Evolutionary conservation across 2,888 invertebrate species (phyloP).

Genomic region (Scaptomyza polygonia): DNA sequence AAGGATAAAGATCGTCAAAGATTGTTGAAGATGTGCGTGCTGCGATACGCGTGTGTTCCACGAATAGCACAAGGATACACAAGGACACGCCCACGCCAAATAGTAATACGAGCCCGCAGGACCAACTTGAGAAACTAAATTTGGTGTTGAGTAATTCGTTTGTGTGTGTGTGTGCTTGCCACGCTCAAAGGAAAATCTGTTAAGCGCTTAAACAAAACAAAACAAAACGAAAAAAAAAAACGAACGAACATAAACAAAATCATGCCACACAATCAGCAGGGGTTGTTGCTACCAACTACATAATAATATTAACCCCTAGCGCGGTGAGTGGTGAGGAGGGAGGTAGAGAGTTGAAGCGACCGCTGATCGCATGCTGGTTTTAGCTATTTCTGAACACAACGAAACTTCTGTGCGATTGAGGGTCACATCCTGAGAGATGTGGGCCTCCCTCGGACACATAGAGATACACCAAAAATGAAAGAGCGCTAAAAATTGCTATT

Average conservation of each 20-base stretch:
- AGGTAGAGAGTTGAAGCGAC: slow-evolving; percentile 6
- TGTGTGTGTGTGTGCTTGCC: slow-evolving; percentile 25
- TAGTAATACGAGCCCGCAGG: slow-evolving; percentile 64
- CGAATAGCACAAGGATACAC: slow-evolving; percentile 48
- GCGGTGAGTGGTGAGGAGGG: not conserved
- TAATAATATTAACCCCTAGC: slow-evolving; percentile 51
- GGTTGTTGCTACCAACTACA: slow-evolving; percentile 26
- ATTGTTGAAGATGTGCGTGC: slow-evolving; percentile 66
- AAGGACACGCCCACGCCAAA: slow-evolving; percentile 26
- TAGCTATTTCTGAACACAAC: slow-evolving; percentile 31
- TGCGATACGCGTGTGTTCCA: slow-evolving; percentile 75
- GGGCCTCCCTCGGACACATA: slow-evolving; percentile 36
- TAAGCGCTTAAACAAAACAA: slow-evolving; percentile 73
- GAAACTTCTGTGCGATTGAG: no score
- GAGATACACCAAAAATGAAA: no score
- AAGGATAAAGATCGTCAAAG: slow-evolving; percentile 28
- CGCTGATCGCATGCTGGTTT: slow-evolving; percentile 57
- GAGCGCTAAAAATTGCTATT: slow-evolving; percentile 46
- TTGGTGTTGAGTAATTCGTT: slow-evolving; percentile 75
- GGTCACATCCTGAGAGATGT: slow-evolving; percentile 57
- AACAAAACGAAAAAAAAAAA: no score
- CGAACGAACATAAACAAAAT: slow-evolving; percentile 54
- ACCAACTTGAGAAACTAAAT: slow-evolving; percentile 27
- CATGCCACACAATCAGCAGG: slow-evolving; percentile 41
- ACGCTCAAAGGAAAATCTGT: slow-evolving; percentile 54